phyloP scores from a whole-genome alignment of 2,888 invertebrate species.

The Cepaea hortensis region DNA sequence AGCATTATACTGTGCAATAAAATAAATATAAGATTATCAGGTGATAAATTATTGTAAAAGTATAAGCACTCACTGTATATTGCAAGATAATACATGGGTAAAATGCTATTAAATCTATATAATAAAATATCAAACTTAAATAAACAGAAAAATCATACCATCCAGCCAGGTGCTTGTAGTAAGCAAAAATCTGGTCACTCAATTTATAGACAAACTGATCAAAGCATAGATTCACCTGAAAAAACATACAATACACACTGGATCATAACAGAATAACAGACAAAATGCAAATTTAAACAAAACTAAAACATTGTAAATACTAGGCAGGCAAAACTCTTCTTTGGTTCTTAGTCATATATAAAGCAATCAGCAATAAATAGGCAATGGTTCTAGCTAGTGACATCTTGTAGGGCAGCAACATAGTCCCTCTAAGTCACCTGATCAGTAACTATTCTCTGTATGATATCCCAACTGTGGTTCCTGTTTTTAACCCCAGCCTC shows the following conservation, averaged over 20 bases:
- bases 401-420: no score
- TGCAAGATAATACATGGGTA: neutral
- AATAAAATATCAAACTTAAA: neutral
- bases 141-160: constrained; percentile 79
- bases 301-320: neutral
- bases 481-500: no score
- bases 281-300: neutral
- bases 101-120: no score
- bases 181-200: constrained; percentile 97
- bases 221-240: constrained; percentile 94
- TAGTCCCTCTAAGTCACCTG: no score
- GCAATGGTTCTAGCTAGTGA: no score
- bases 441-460: no score
- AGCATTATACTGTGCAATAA: constrained; percentile 85
- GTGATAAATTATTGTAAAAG: neutral
- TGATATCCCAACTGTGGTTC: no score
- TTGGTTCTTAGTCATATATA: no score
- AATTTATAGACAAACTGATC: constrained; percentile 99
- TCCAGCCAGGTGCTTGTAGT: constrained; percentile 96
- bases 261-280: neutral
- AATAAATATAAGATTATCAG: neutral
- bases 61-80: neutral
- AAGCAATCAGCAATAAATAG: no score
- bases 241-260: constrained; percentile 28
- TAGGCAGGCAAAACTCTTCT: no score